Evolutionary conservation across 2,113 vertebrate species (phyloP), one percentile per base, ranked within the genome.

Genomic region (Coptodon rendalli): DNA sequence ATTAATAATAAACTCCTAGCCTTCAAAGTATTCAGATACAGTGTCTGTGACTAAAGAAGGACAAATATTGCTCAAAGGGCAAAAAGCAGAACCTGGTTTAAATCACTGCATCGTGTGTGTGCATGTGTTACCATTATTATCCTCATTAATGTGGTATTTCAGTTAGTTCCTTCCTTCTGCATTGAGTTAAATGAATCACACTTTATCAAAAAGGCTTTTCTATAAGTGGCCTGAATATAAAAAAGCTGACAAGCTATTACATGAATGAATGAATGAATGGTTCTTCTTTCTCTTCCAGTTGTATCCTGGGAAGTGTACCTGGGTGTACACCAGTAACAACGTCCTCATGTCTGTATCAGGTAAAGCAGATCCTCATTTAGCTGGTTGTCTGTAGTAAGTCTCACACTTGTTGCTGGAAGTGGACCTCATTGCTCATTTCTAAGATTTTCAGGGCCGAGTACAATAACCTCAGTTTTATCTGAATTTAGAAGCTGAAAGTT

Each of bases 291-390:
- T 90, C 71, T 66, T 79, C 2, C 93, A 98, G 98, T 93, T 98
- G 50, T 98, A 96, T 89, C 96, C 97, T 6, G 97, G 97, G 84
- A 97, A 96, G 89, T 98, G 98, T 6, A 97, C 93, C 16, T 98
- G 98, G 98, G 92, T 98, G 6, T 97, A 98, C 94, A 97, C 95
- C 91, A 97, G 98, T 57, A 97, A 95, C 83, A 97, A 97, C 6
- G 94, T 98, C 22, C 96, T 98, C 88, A 98, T 98, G 97, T 98
- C 98, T 6, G 95, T 98, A 63, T 98, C 98, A 91, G 98, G 98
- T 98, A 93, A 76, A 11, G 24, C 24, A 11, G 71, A 31, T 50
- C 71, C 43, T 76, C 24, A 12, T 78, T 78, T 50, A 78, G 24
- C 34, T 22, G 61, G 36, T 71, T 24, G 19, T 66, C 31, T 36